These are phyloP conservation scores for Oxystoma pomonae DNA, from an alignment of 2,888 invertebrate species.

Conservation along the genomic window DNA sequence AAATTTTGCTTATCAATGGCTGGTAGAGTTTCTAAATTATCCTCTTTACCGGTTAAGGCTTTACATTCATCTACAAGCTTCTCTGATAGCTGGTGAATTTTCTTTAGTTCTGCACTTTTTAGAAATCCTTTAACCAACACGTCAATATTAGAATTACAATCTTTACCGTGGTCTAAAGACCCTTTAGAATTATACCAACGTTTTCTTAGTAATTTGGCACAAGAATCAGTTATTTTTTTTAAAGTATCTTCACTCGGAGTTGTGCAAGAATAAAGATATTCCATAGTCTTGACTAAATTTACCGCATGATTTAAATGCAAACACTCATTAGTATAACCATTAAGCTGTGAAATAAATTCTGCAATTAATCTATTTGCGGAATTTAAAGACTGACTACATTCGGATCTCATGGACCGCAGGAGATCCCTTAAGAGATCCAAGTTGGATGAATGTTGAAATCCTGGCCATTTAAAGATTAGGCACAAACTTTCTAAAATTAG, in stretches of 20 bases:
- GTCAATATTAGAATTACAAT: constrained; percentile 48
- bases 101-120: constrained; percentile 53
- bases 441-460: constrained; percentile 43
- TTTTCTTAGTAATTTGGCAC: constrained; percentile 56
- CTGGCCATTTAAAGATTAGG: constrained; percentile 53
- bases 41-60: constrained; percentile 55
- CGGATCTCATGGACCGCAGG: constrained; percentile 47
- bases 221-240: constrained; percentile 50
- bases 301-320: constrained; percentile 55
- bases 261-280: constrained; percentile 48
- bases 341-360: constrained; percentile 46
- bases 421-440: constrained; percentile 50
- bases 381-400: constrained; percentile 31
- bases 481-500: constrained; percentile 45
- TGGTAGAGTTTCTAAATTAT: constrained; percentile 56
- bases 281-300: constrained; percentile 52
- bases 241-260: constrained; percentile 44
- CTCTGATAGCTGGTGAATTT: constrained; percentile 56
- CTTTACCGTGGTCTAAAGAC: constrained; percentile 59
- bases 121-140: constrained; percentile 63
- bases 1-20: constrained; percentile 66
- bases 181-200: constrained; percentile 68
- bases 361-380: constrained; percentile 41
- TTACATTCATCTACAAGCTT: constrained; percentile 53
- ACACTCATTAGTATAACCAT: constrained; percentile 52